phyloP scores from a whole-genome alignment of 2,113 vertebrate genomes.

The Anoplopoma fimbria region DNA sequence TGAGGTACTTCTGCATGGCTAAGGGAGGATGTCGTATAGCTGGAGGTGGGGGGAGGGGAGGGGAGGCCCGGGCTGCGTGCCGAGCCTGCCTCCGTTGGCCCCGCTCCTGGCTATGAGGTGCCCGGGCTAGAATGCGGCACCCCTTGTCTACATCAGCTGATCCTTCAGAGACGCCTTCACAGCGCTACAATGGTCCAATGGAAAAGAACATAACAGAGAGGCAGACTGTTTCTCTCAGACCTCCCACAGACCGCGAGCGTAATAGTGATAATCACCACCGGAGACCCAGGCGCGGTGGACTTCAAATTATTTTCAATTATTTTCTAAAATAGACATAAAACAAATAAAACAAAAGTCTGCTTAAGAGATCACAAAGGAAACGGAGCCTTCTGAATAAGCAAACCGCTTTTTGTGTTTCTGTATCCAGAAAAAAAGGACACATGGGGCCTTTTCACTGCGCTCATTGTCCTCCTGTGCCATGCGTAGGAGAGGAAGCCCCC shows the following conservation, averaged over 20 bases:
- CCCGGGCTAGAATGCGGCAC: slow-evolving; percentile 69
- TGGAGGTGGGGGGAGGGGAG: slow-evolving; percentile 46
- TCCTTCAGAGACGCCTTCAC: slow-evolving; percentile 58
- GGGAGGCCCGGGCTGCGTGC: slow-evolving; percentile 55
- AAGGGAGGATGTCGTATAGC: slow-evolving; percentile 69
- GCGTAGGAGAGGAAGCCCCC: slow-evolving; percentile 67
- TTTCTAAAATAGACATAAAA: not conserved
- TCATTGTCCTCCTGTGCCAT: slow-evolving; percentile 53
- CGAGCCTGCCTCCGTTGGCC: slow-evolving; percentile 62
- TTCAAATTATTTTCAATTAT: slow-evolving; percentile 9
- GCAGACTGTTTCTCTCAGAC: slow-evolving; percentile 36
- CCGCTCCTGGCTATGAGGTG: slow-evolving; percentile 72
- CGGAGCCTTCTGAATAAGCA: slow-evolving; percentile 1
- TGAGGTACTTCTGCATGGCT: slow-evolving; percentile 72
- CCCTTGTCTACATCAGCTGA: slow-evolving; percentile 72
- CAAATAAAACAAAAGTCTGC: slow-evolving; percentile 6
- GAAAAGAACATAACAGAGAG: slow-evolving; percentile 44
- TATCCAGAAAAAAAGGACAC: slow-evolving; percentile 47
- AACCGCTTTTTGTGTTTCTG: slow-evolving; percentile 35
- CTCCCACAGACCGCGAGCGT: slow-evolving; percentile 34
- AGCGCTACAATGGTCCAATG: slow-evolving; percentile 31
- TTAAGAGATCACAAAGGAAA: not conserved
- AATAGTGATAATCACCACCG: not conserved
- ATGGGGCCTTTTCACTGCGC: slow-evolving; percentile 42
- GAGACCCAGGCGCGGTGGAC: slow-evolving; percentile 1